phyloP scores from a whole-genome alignment of 1,140 invertebrate genomes.

The Anastrepha obliqua region DNA sequence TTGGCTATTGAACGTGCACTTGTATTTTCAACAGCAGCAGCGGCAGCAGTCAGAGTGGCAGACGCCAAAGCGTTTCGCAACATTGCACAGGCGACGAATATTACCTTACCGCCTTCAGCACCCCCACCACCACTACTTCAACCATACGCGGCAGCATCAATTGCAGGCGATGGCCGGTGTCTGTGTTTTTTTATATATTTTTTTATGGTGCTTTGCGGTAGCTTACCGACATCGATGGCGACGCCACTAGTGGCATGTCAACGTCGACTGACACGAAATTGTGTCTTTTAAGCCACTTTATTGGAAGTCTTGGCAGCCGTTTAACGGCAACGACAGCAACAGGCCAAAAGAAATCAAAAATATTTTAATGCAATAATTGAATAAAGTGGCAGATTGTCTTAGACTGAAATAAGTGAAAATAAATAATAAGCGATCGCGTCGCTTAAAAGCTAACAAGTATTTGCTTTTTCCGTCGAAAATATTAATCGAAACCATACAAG shows the following conservation, averaged over 20 bases:
- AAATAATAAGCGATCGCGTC: slow-evolving; percentile 7
- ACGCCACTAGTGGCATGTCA: slow-evolving; percentile 19
- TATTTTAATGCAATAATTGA: slow-evolving; percentile 50
- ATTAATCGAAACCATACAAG: too few relatives aligned
- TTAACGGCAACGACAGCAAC: slow-evolving; percentile 37
- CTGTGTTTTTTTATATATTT: background rate
- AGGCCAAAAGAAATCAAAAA: slow-evolving; percentile 50
- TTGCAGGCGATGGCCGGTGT: background rate
- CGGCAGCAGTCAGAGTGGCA: background rate
- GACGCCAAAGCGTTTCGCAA: slow-evolving; percentile 24
- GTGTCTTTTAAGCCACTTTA: slow-evolving; percentile 52
- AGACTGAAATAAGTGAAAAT: slow-evolving; percentile 14
- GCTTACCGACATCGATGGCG: background rate
- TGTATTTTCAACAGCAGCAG: background rate
- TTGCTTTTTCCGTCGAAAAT: slow-evolving; percentile 7
- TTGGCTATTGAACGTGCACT: background rate
- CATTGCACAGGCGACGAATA: background rate
- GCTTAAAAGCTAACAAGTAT: slow-evolving; percentile 31
- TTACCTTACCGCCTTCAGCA: background rate
- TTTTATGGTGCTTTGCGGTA: background rate
- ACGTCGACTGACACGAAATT: slow-evolving; percentile 27
- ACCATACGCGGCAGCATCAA: slow-evolving; percentile 2
- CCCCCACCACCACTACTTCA: background rate
- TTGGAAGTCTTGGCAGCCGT: slow-evolving; percentile 41
- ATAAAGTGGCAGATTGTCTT: slow-evolving; percentile 42